Percentiles rank a stretch among this genome's conserved stretches.
Conservation (phyloP, 92 coral and sea anemone species). For the Porites rus region DNA sequence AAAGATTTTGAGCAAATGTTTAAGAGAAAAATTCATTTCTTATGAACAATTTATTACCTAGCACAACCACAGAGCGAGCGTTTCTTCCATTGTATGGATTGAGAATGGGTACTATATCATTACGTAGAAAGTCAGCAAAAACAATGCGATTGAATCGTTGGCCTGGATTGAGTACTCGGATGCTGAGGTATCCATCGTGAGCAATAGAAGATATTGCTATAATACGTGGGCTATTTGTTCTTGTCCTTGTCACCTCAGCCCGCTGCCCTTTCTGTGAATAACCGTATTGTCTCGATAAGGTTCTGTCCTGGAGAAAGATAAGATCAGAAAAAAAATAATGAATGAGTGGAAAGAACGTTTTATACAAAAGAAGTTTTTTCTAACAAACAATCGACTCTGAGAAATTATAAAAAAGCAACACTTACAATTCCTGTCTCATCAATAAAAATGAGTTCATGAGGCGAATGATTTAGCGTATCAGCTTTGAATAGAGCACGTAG, state of each 20-base stretch:
- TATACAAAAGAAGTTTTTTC: neutral
- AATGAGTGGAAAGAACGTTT: neutral
- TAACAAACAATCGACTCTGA: neutral
- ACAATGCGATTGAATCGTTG: neutral
- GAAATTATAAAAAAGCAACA: slow-evolving; percentile 2
- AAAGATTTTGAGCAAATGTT: neutral
- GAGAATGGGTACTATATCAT: slow-evolving; percentile 30
- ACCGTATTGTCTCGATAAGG: slow-evolving; percentile 14
- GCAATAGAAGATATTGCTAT: neutral
- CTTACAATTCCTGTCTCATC: slow-evolving; percentile 54
- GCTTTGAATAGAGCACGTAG: slow-evolving; percentile 40
- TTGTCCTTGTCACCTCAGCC: slow-evolving; percentile 37
- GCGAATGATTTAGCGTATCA: slow-evolving; percentile 24
- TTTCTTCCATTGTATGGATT: slow-evolving; percentile 15
- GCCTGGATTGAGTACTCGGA: slow-evolving; percentile 27
- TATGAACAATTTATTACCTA: neutral
- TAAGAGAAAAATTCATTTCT: neutral
- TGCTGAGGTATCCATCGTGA: slow-evolving; percentile 22
- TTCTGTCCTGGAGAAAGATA: slow-evolving; percentile 21
- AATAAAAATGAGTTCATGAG: slow-evolving; percentile 51
- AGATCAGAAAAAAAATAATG: neutral
- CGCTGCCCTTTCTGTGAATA: slow-evolving; percentile 38
- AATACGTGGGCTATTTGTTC: slow-evolving; percentile 6
- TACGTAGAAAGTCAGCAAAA: slow-evolving; percentile 29
- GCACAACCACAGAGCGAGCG: slow-evolving; percentile 7